Conservation (phyloP, 1,140 invertebrate genomes). For the Macrostomum lignano region DNA sequence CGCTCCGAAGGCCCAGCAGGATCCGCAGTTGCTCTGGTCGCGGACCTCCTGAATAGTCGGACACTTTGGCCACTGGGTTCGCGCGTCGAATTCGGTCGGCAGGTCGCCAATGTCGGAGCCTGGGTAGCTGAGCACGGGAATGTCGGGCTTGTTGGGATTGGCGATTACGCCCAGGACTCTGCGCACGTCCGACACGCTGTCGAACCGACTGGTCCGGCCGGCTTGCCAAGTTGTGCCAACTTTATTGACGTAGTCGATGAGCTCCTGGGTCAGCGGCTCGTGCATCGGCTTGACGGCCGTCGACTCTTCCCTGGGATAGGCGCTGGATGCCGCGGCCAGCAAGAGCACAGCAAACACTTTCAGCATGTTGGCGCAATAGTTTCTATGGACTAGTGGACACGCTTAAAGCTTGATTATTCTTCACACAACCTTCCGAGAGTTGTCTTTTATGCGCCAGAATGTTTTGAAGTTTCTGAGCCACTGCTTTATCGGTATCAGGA, state of each 20-base stretch:
- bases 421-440: too few species aligned
- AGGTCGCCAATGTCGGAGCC: conserved; percentile 9
- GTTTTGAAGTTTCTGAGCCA: too few species aligned
- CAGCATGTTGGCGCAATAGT: too few species aligned
- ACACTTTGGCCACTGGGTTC: conserved; percentile 3
- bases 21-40: conserved; percentile 4
- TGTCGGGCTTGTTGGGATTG: neutral
- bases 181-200: neutral
- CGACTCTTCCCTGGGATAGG: too few species aligned
- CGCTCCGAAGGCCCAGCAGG: conserved; percentile 4
- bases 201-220: neutral
- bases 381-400: too few species aligned
- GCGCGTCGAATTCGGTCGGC: neutral
- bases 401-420: too few species aligned
- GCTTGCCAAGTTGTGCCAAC: conserved; percentile 11
- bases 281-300: neutral
- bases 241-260: conserved; percentile 1
- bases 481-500: too few species aligned
- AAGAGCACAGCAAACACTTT: too few species aligned
- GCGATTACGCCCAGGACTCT: neutral
- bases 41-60: neutral
- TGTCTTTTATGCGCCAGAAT: too few species aligned
- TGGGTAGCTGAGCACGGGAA: neutral
- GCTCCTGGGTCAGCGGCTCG: neutral
- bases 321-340: too few species aligned